Conservation (phyloP, 2,113 vertebrate species). For the Prinia subflava region DNA sequence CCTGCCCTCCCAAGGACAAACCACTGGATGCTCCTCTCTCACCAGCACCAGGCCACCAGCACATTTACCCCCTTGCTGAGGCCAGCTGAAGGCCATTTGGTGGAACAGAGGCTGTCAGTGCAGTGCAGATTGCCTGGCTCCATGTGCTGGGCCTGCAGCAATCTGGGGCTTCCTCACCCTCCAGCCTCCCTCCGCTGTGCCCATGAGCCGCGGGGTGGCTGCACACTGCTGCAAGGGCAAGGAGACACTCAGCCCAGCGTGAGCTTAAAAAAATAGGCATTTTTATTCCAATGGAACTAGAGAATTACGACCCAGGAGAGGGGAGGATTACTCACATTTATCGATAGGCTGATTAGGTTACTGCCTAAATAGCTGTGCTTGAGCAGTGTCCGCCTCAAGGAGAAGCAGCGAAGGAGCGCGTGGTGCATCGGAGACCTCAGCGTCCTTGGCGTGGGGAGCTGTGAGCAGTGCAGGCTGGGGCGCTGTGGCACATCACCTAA, state of each 20-base stretch:
- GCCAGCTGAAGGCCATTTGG: accelerated
- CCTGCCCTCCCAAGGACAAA: neutral
- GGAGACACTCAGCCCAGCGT: neutral
- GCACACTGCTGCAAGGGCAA: neutral
- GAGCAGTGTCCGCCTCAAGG: constrained; percentile 34
- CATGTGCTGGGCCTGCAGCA: neutral
- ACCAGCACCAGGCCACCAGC: neutral
- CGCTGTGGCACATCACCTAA: neutral
- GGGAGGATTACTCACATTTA: constrained; percentile 52
- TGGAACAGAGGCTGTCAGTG: neutral
- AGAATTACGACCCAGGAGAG: constrained; percentile 36
- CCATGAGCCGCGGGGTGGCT: accelerated
- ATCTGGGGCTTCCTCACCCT: neutral
- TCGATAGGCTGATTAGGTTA: constrained; percentile 45
- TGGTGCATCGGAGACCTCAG: neutral
- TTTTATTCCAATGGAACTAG: constrained; percentile 65
- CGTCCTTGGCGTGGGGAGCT: neutral
- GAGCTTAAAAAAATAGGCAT: constrained; percentile 62
- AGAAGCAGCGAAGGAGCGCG: neutral
- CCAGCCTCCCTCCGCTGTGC: neutral
- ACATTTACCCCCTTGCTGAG: neutral
- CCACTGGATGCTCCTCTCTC: neutral
- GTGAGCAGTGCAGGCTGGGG: neutral
- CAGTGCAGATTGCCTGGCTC: neutral
- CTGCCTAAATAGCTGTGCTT: constrained; percentile 40